Conservation (phyloP, 2,113 vertebrate genomes). For the rat (Rattus norvegicus) region GRCr8 NC_086024.1:126606501-126607000, state of each 20-base stretch:
- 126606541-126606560: not conserved
- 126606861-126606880: not conserved
- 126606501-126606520: constrained; percentile 36
- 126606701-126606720: not conserved
- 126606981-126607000: constrained; percentile 26
- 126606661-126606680: constrained; percentile 26
- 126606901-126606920: constrained; percentile 5
- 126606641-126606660: constrained; percentile 41
- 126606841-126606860: constrained; percentile 50
- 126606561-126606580: constrained; percentile 36
- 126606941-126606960: constrained; percentile 1
- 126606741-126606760: not conserved
- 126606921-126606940: not conserved
- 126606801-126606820: constrained; percentile 34
- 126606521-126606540: not conserved
- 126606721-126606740: not conserved
- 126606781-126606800: not conserved
- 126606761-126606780: not conserved
- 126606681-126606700: not conserved
- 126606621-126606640: constrained; percentile 32
- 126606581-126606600: constrained; percentile 1
- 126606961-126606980: not conserved
- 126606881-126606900: not conserved
- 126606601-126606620: not conserved
- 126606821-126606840: constrained; percentile 11